Base-by-base conservation (phyloP, 2,113 vertebrate genomes). In the Centropus unirufus region DNA sequence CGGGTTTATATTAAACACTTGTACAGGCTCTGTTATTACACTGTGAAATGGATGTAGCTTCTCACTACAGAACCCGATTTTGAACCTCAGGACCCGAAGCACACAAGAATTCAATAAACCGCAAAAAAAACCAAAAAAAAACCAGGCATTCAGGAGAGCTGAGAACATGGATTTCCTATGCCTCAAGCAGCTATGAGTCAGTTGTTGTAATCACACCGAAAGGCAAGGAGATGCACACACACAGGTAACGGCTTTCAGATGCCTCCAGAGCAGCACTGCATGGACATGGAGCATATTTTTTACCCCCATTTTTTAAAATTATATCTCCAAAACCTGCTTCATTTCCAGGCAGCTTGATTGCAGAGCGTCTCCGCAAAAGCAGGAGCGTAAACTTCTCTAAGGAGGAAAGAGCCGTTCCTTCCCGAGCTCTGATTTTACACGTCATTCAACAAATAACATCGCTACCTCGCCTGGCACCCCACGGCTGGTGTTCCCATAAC, bases 401-500 rank as follows among this genome's bases (percentile, higher is more conserved):
- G 66, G 47, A 64, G 57, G 44, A 59, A 79, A 44, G 59, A 67
- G 30, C n/a, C 3, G 0, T 26, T 74, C 61, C 73, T 74, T 86
- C 70, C 54, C 39, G 58, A 24, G 61, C 67, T 34, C 62, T 40
- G 64, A 36, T 77, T 94, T 81, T n/a, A 29, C 15, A 4, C 3
- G 24, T 81, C 74, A 72, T 32, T 72, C 91, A 64, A 46, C 73
- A 87, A 92, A 78, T 2, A 3, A 8, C 68, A 58, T 36, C 63
- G 72, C 40, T 68, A 78, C 83, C 86, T 68, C 27, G 42, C 67
- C 72, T 23, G 83, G 72, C 59, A 61, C 79, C 93, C 90, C 61
- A 47, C 8, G 5, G 51, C 12, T 32, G 27, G 7, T 40, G 94
- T 89, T 92, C 95, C 95, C 83, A 83, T 67, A 86, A 81, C 86